These are phyloP conservation scores for Gryon sp. DNA, from an alignment of 1,140 invertebrate genomes.

Conservation along the genomic window DNA sequence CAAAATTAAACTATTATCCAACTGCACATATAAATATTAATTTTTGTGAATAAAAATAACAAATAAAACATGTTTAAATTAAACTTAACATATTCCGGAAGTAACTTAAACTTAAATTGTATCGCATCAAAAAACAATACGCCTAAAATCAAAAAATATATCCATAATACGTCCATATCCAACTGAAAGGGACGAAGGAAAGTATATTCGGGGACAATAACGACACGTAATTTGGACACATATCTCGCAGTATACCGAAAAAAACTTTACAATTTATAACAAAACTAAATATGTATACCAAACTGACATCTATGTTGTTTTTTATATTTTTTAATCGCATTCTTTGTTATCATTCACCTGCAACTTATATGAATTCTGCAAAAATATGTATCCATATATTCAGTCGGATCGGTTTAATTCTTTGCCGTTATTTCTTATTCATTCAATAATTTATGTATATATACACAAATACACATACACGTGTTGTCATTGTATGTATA, in stretches of 20 bases:
- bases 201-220: slow-evolving; percentile 58
- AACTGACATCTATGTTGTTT: too few species aligned
- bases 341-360: slow-evolving; percentile 1
- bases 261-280: too few species aligned
- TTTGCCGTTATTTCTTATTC: slow-evolving; percentile 73
- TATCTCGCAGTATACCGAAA: slow-evolving; percentile 63
- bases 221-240: slow-evolving; percentile 72
- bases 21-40: too few species aligned
- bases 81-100: too few species aligned
- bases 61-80: too few species aligned
- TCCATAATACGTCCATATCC: too few species aligned
- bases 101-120: too few species aligned
- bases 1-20: too few species aligned
- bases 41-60: too few species aligned
- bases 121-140: not conserved
- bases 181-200: slow-evolving; percentile 39
- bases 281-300: too few species aligned
- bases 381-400: slow-evolving; percentile 72
- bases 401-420: slow-evolving; percentile 49
- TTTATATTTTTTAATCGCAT: too few species aligned
- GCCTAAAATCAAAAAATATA: not conserved
- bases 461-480: slow-evolving; percentile 16
- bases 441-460: slow-evolving; percentile 67
- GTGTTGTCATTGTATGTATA: slow-evolving; percentile 8
- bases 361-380: slow-evolving; percentile 42